Evolutionary conservation across 2,797 vertebrate genomes (phyloP).

Genomic region (Iguana delicatissima): DNA sequence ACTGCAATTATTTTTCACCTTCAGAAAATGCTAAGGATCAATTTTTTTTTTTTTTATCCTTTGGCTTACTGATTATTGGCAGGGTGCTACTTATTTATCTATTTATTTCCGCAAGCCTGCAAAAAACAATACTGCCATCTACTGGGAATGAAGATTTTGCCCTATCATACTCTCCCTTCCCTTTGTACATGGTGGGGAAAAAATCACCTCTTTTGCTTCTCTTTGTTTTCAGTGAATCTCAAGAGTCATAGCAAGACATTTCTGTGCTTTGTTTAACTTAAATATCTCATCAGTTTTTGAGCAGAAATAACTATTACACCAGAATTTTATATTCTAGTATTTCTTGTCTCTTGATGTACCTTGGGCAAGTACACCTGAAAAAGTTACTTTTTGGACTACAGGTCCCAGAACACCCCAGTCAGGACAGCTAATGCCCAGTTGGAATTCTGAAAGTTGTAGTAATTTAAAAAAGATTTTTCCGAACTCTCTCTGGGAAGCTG

Average conservation of each 20-base stretch:
- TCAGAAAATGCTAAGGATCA: slow-evolving; percentile 44
- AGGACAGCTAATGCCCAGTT: too few relatives aligned
- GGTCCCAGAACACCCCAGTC: too few relatives aligned
- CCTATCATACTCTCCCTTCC: slow-evolving; percentile 50
- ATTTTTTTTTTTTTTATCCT: slow-evolving; percentile 27
- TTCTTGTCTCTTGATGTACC: background rate
- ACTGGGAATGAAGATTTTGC: slow-evolving; percentile 74
- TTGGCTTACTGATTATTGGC: background rate
- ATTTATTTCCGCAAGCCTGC: slow-evolving; percentile 43
- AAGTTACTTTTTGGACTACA: too few relatives aligned
- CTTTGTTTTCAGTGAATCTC: slow-evolving; percentile 9
- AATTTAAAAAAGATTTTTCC: too few relatives aligned
- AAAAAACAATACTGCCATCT: slow-evolving; percentile 81
- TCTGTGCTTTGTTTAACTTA: background rate
- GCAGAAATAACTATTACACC: background rate
- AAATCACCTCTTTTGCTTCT: background rate
- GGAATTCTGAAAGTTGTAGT: too few relatives aligned
- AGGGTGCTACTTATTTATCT: background rate
- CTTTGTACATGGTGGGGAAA: background rate
- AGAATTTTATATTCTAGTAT: background rate
- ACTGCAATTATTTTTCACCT: slow-evolving; percentile 47
- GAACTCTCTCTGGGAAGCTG: too few relatives aligned
- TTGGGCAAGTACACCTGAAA: background rate
- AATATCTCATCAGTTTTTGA: background rate
- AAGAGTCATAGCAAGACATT: background rate